Conservation (phyloP, 1,140 invertebrate species). For the Bombyx mori region ASM3026992v2 NC_085111.1:6702501-6703000, state of each 20-base stretch:
- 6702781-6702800: too few relatives aligned
- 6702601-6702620: not conserved
- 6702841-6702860: too few relatives aligned
- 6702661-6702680: conserved; percentile 18
- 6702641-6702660: conserved; percentile 13
- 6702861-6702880: too few relatives aligned
- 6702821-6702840: too few relatives aligned
- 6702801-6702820: too few relatives aligned
- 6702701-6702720: conserved; percentile 3
- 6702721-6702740: conserved; percentile 21
- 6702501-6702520: too few relatives aligned
- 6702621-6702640: too few relatives aligned
- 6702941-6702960: not conserved
- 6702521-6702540: too few relatives aligned
- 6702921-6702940: not conserved
- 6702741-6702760: not conserved
- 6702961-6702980: not conserved
- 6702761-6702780: too few relatives aligned
- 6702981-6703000: too few relatives aligned
- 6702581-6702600: conserved; percentile 11
- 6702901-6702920: conserved; percentile 1
- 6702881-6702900: not conserved
- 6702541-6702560: too few relatives aligned
- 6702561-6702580: not conserved
- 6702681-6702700: conserved; percentile 5